A percentile compares a stretch with the other conserved stretches of the same genome.
Evolutionary conservation across 2,888 invertebrate genomes (phyloP).

Genomic region (Ischnus inquisitorius): DNA sequence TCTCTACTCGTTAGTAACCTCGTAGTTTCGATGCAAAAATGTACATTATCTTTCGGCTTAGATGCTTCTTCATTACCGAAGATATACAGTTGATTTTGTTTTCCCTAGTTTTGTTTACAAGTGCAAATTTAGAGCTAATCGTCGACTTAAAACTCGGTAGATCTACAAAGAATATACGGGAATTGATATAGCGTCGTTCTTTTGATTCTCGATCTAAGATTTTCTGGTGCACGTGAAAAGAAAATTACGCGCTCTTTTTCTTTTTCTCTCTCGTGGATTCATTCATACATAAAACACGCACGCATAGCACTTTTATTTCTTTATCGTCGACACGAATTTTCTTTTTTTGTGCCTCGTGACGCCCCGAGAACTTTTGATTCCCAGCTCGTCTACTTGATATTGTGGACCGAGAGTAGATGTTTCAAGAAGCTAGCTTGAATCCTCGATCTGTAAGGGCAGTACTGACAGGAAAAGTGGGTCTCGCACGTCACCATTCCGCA

Average conservation of each 20-base stretch:
- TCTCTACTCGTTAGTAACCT: neutral
- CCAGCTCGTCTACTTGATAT: conserved; percentile 82
- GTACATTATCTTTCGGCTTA: conserved; percentile 19
- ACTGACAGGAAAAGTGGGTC: conserved; percentile 85
- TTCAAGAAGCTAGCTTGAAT: conserved; percentile 84
- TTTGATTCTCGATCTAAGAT: conserved; percentile 57
- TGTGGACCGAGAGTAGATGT: conserved; percentile 84
- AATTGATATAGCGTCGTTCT: conserved; percentile 48
- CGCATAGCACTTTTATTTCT: conserved; percentile 28
- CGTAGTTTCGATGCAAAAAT: conserved; percentile 37
- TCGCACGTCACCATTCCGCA: conserved; percentile 85
- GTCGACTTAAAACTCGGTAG: conserved; percentile 54
- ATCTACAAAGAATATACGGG: conserved; percentile 54
- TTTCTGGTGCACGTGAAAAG: conserved; percentile 51
- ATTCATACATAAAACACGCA: conserved; percentile 60
- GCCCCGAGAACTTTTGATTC: conserved; percentile 63
- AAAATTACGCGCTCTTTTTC: conserved; percentile 27
- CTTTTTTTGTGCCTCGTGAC: conserved; percentile 57
- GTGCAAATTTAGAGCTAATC: conserved; percentile 28
- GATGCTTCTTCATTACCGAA: conserved; percentile 19
- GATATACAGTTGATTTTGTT: conserved; percentile 33
- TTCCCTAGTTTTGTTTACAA: neutral
- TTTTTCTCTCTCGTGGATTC: conserved; percentile 16
- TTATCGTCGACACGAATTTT: conserved; percentile 40
- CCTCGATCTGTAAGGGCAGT: conserved; percentile 85